Conservation (phyloP, 2,888 invertebrate species). For the Hetaerina titia region DNA sequence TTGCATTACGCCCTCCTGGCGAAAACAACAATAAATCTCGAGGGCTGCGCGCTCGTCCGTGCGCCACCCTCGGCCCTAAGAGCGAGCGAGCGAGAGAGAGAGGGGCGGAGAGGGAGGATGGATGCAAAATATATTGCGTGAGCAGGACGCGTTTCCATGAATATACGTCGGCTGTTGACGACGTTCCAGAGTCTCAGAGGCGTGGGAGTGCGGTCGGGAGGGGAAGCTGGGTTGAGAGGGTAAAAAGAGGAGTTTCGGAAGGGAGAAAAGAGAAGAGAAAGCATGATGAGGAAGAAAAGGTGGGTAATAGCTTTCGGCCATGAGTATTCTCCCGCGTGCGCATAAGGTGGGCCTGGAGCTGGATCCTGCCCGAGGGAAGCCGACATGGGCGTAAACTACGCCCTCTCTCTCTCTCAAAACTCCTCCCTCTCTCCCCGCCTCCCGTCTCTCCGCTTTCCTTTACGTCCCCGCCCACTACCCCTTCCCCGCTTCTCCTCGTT, state of each 20-base stretch:
- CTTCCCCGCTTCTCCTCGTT: not conserved
- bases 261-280: not conserved
- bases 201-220: not conserved
- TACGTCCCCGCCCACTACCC: not conserved
- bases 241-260: not conserved
- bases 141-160: not conserved
- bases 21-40: not conserved
- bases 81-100: no score
- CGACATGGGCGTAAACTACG: no score
- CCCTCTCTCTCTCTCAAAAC: no score
- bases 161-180: not conserved
- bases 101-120: no score
- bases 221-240: not conserved
- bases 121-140: not conserved
- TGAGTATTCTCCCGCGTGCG: no score
- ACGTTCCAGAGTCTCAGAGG: not conserved
- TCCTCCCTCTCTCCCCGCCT: no score
- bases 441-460: not conserved
- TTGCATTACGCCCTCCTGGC: not conserved
- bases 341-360: no score
- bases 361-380: no score
- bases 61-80: not conserved
- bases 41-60: not conserved
- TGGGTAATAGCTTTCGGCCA: no score
- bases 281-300: not conserved